phyloP scores from a whole-genome alignment of 2,797 vertebrate genomes.

The Neosilurus mollespiculum region DNA sequence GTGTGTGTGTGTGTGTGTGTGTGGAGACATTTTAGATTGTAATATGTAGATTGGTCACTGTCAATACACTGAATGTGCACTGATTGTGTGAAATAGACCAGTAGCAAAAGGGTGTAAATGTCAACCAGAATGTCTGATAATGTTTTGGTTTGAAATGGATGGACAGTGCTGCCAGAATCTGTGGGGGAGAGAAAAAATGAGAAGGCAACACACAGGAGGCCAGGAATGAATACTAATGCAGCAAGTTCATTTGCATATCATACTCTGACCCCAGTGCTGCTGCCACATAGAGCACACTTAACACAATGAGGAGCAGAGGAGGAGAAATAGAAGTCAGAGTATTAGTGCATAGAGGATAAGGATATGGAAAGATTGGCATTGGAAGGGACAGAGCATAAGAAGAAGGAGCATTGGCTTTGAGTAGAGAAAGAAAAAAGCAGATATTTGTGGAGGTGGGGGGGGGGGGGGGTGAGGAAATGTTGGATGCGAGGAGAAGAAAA shows the following conservation, averaged over 20 bases:
- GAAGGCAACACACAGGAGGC: conserved; percentile 47
- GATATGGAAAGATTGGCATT: not conserved
- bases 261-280: conserved; percentile 30
- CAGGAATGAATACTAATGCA: conserved; percentile 49
- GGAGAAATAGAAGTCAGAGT: conserved; percentile 7
- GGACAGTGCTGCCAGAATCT: conserved; percentile 29
- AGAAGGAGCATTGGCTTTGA: conserved; percentile 50
- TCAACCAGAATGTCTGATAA: conserved; percentile 35
- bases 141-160: conserved; percentile 30
- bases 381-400: conserved; percentile 26
- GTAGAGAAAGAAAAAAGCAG: conserved; percentile 15
- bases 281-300: conserved; percentile 11
- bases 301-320: conserved; percentile 27
- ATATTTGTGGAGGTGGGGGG: conserved; percentile 1
- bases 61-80: conserved; percentile 3
- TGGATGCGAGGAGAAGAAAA: conserved; percentile 22
- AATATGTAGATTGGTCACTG: conserved; percentile 1
- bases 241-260: conserved; percentile 35
- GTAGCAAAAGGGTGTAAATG: not conserved
- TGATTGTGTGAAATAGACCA: conserved; percentile 14
- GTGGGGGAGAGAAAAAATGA: conserved; percentile 29
- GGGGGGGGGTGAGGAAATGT: conserved; percentile 16
- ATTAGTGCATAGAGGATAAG: no score
- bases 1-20: not conserved
- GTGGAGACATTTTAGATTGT: not conserved